A percentile compares a stretch with the other conserved stretches of the same genome.
phyloP scores from a whole-genome alignment of 2,888 invertebrate genomes.

The Perithous albicinctus region DNA sequence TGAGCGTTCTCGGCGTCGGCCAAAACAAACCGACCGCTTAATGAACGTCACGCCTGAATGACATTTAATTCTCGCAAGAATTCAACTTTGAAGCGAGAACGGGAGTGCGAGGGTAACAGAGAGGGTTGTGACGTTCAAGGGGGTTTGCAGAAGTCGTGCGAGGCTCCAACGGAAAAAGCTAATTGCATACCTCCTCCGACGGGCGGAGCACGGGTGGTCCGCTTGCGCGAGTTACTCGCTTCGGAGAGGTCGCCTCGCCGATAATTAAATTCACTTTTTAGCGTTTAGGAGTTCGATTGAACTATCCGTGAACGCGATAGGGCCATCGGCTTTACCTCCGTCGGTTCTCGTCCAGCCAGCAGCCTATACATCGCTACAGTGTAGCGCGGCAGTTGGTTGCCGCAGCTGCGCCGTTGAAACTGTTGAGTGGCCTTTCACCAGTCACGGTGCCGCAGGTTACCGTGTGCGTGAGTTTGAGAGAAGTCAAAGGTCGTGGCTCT shows the following conservation, averaged over 20 bases:
- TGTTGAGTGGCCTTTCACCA: constrained; percentile 19
- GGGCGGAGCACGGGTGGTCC: constrained; percentile 17
- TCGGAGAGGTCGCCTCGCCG: constrained; percentile 41
- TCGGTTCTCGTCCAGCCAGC: background rate
- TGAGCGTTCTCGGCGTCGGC: constrained; percentile 38
- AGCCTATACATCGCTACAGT: background rate
- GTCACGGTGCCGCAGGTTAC: background rate
- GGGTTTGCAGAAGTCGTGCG: constrained; percentile 49
- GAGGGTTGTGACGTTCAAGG: constrained; percentile 44
- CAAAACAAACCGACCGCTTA: constrained; percentile 73
- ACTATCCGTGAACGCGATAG: constrained; percentile 67
- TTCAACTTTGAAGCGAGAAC: constrained; percentile 74
- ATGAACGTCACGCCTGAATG: constrained; percentile 80
- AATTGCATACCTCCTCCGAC: constrained; percentile 76
- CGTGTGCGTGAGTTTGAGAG: constrained; percentile 6
- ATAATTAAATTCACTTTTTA: constrained; percentile 81
- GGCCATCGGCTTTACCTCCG: constrained; percentile 21
- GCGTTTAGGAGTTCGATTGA: constrained; percentile 77
- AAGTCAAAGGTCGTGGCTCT: constrained; percentile 34
- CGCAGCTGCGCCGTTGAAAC: constrained; percentile 15
- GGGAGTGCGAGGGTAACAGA: constrained; percentile 2
- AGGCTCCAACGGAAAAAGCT: constrained; percentile 76
- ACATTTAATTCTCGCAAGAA: constrained; percentile 81
- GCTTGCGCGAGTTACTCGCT: constrained; percentile 34
- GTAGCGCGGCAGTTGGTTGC: background rate